These are phyloP conservation scores for Synergus japonicus DNA, from an alignment of 2,888 invertebrate genomes.

Conservation along the genomic window DNA sequence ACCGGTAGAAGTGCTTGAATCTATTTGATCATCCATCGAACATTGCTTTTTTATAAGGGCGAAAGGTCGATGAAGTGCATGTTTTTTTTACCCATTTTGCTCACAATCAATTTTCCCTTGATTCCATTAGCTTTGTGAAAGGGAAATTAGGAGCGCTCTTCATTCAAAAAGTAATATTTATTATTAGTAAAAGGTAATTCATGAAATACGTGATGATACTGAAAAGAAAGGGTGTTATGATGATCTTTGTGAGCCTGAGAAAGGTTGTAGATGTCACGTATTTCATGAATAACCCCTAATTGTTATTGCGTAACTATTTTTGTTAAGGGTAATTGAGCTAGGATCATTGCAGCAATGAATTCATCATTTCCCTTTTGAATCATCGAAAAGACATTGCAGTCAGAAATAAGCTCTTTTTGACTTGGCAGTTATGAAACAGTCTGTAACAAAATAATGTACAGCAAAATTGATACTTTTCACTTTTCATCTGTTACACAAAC, in stretches of 20 bases:
- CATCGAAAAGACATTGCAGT: background rate
- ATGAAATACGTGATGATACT: background rate
- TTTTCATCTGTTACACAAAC: conserved; percentile 33
- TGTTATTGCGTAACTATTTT: background rate
- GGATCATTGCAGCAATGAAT: background rate
- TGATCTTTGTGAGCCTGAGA: background rate
- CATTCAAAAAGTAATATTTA: conserved; percentile 19
- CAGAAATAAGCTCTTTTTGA: conserved; percentile 10
- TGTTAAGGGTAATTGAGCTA: background rate
- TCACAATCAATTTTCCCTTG: background rate
- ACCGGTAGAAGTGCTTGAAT: conserved; percentile 3
- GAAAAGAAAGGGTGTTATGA: background rate
- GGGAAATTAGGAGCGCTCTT: background rate
- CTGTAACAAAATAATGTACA: background rate
- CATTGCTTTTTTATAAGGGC: background rate
- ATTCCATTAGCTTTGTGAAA: conserved; percentile 29
- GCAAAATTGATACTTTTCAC: conserved; percentile 34
- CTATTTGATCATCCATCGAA: background rate
- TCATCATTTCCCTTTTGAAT: background rate
- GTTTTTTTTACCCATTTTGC: background rate
- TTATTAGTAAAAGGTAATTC: background rate
- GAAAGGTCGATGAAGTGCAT: background rate
- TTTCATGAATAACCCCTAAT: background rate
- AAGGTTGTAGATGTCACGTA: background rate
- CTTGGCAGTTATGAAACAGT: background rate